A percentile compares a stretch with the other conserved stretches of the same genome.
Evolutionary conservation across 2,888 invertebrate genomes (phyloP).

Genomic region (Branchellion lobata): DNA sequence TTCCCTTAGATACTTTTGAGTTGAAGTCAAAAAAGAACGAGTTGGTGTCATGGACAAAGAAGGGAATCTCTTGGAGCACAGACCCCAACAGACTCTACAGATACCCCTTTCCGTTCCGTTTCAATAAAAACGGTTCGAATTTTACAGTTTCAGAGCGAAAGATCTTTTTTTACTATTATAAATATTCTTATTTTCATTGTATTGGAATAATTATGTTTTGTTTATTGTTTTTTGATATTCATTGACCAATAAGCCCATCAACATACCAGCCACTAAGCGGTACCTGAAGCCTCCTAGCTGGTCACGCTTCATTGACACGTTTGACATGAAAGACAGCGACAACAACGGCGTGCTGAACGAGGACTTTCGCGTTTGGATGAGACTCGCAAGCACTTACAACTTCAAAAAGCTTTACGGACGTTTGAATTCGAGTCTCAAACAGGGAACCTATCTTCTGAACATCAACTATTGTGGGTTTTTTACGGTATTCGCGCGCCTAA

Average conservation of each 20-base stretch:
- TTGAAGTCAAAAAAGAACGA: no score
- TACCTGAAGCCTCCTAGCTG: not conserved
- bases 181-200: no score
- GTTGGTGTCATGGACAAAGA: not conserved
- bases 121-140: no score
- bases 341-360: not conserved
- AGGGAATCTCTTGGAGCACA: not conserved
- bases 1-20: no score
- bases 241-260: no score
- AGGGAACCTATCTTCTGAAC: not conserved
- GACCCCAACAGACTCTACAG: not conserved
- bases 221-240: no score
- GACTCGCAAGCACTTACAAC: not conserved
- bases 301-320: not conserved
- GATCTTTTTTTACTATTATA: no score
- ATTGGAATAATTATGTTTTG: no score
- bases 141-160: no score
- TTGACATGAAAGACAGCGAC: not conserved
- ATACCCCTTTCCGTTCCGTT: no score
- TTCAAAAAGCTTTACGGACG: not conserved
- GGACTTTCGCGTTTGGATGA: constrained; percentile 6
- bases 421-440: not conserved
- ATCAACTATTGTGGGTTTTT: not conserved
- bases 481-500: no score
- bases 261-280: no score